phyloP scores from a whole-genome alignment of 1,140 invertebrate species.

The Brachionus plicatilis region DNA sequence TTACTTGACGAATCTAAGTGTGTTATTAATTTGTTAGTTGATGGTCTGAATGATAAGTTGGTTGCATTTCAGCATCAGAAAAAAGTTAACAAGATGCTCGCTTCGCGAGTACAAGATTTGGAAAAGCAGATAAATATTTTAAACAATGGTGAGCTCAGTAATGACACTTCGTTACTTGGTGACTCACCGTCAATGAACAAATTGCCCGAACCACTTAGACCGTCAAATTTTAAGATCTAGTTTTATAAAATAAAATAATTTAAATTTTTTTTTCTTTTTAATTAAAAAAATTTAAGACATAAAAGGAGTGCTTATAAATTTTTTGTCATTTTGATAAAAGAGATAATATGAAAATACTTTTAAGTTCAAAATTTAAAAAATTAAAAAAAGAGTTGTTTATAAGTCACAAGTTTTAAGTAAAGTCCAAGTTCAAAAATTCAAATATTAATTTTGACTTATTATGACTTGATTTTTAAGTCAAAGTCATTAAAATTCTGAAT shows the following conservation, averaged over 20 bases:
- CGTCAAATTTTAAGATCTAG: not conserved
- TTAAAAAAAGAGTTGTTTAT: no score
- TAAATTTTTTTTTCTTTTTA: no score
- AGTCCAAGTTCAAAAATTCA: no score
- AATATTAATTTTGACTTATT: no score
- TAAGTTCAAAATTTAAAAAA: no score
- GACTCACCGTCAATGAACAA: not conserved
- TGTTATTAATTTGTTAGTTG: not conserved
- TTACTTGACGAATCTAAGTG: not conserved
- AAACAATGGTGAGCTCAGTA: not conserved
- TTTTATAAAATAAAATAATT: not conserved
- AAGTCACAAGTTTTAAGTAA: no score
- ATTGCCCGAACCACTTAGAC: not conserved
- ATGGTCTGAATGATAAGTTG: constrained; percentile 26
- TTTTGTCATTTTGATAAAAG: no score
- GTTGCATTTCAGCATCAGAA: constrained; percentile 27
- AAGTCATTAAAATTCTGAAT: no score
- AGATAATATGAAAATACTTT: no score
- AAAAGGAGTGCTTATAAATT: no score
- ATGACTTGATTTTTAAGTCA: no score
- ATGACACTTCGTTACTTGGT: not conserved
- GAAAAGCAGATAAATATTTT: constrained; percentile 2
- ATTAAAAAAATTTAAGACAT: no score
- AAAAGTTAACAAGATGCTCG: constrained; percentile 13
- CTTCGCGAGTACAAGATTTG: not conserved